Conservation (phyloP, 2,888 invertebrate species). For the Thelaira solivaga region DNA sequence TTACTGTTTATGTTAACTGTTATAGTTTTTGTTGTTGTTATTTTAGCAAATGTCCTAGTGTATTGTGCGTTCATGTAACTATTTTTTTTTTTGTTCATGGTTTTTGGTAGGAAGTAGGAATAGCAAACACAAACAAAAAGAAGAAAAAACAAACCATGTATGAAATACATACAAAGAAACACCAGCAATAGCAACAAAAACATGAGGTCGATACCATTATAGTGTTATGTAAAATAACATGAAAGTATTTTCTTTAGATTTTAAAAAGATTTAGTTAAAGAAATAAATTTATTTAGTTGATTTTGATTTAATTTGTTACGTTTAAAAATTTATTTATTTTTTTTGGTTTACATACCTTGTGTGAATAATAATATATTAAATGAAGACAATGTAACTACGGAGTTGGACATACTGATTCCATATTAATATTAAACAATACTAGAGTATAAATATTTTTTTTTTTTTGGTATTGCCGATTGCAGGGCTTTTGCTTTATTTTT, state of each 20-base stretch:
- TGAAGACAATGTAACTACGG: conserved; percentile 77
- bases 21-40: conserved; percentile 10
- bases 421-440: conserved; percentile 70
- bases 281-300: background rate
- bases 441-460: conserved; percentile 42
- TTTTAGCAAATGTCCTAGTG: conserved; percentile 31
- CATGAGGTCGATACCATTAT: conserved; percentile 21
- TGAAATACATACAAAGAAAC: conserved; percentile 6
- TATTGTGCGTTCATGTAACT: conserved; percentile 11
- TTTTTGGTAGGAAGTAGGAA: conserved; percentile 14
- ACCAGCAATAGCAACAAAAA: conserved; percentile 18
- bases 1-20: background rate
- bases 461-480: too few species aligned
- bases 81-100: conserved; percentile 13
- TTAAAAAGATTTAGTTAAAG: background rate
- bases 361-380: conserved; percentile 77
- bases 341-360: conserved; percentile 73
- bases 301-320: conserved; percentile 15
- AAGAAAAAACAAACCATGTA: background rate
- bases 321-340: background rate
- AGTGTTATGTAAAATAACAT: conserved; percentile 58
- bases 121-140: conserved; percentile 13
- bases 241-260: conserved; percentile 6
- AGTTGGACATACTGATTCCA: conserved; percentile 77
- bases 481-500: background rate